These are phyloP conservation scores for Tyria jacobaeae DNA, from an alignment of 2,888 invertebrate genomes.

Conservation along the genomic window DNA sequence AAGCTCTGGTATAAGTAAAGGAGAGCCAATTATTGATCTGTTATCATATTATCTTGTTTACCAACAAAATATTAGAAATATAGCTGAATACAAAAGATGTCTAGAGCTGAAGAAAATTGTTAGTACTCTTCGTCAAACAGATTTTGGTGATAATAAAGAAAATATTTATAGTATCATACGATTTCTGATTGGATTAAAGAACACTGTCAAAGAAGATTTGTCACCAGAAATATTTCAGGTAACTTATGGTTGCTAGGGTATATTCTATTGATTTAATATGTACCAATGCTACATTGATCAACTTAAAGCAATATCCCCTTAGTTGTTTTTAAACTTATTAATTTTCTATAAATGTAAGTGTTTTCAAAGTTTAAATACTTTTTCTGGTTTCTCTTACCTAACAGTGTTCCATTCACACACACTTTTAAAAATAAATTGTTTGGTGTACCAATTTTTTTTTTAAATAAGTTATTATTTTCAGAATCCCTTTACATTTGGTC, in stretches of 20 bases:
- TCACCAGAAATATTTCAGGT: slow-evolving; percentile 75
- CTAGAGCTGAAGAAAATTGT: slow-evolving; percentile 71
- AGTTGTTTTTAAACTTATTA: not conserved
- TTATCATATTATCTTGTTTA: slow-evolving; percentile 70
- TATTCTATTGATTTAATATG: slow-evolving; percentile 14
- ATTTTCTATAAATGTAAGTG: not conserved
- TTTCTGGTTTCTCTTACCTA: not conserved
- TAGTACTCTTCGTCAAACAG: slow-evolving; percentile 57
- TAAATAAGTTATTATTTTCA: slow-evolving; percentile 54
- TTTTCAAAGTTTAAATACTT: not conserved
- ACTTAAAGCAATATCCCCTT: not conserved
- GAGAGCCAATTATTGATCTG: slow-evolving; percentile 73
- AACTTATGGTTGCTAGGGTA: slow-evolving; percentile 26
- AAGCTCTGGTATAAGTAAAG: slow-evolving; percentile 53
- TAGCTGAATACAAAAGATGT: slow-evolving; percentile 71
- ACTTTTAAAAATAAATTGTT: not conserved
- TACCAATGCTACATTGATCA: not conserved
- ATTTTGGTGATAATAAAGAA: slow-evolving; percentile 66
- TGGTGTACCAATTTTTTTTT: not conserved
- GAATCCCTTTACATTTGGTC: slow-evolving; percentile 81
- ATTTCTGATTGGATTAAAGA: slow-evolving; percentile 67
- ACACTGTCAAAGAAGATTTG: slow-evolving; percentile 67
- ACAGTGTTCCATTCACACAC: not conserved
- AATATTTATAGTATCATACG: slow-evolving; percentile 63
- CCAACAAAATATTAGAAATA: slow-evolving; percentile 71